Percentiles rank a stretch among this genome's conserved stretches.
phyloP scores from a whole-genome alignment of 2,888 invertebrate genomes.

The Agrochola litura region DNA sequence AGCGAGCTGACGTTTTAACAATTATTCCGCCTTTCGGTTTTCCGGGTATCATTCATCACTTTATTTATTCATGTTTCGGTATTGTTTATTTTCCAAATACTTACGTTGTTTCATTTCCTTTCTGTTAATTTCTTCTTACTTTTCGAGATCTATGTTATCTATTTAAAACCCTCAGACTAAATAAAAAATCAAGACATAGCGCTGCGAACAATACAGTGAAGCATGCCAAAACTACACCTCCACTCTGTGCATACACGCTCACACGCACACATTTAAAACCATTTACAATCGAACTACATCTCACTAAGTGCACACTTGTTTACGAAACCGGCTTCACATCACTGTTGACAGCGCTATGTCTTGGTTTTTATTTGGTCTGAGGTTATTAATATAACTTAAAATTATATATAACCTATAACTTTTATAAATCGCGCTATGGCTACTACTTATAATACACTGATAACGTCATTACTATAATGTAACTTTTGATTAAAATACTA shows the following conservation, averaged over 20 bases:
- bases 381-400: too few species aligned
- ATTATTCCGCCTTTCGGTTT: conserved; percentile 39
- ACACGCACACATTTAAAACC: too few species aligned
- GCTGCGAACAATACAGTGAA: too few species aligned
- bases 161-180: too few species aligned
- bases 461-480: background rate
- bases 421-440: background rate
- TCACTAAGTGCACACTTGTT: too few species aligned
- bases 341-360: too few species aligned
- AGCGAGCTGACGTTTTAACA: conserved; percentile 45
- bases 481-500: conserved; percentile 5
- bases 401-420: background rate
- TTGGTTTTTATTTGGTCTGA: too few species aligned
- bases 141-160: background rate
- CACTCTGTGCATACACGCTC: too few species aligned
- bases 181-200: too few species aligned
- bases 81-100: conserved; percentile 22
- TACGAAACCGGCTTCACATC: too few species aligned
- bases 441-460: background rate
- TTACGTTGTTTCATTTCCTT: background rate
- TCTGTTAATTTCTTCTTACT: conserved; percentile 8
- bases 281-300: too few species aligned
- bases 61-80: conserved; percentile 41
- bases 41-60: conserved; percentile 42
- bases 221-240: too few species aligned